Base-by-base conservation (phyloP, 2,797 vertebrate genomes). In the Numenius phaeopus region DNA sequence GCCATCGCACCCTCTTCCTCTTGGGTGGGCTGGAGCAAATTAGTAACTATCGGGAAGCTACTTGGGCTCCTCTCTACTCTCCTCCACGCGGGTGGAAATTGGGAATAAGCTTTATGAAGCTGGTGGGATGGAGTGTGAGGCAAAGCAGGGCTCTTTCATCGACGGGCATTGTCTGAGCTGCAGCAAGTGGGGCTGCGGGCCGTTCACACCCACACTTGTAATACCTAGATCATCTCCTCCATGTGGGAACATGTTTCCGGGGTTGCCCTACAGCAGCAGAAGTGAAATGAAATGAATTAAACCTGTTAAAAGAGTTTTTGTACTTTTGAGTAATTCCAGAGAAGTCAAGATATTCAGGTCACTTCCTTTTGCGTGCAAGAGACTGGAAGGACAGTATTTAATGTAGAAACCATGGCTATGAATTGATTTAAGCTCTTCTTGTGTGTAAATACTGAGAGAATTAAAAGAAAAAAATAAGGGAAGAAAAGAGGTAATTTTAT, bases 391-490 rank as follows among this genome's bases (percentile, higher is more conserved):
- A 93, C 49, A 67, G 66, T 83, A 42, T 91, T 95, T 89, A 55
- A 93, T 86, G 49, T 64, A 71, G 40, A 87, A 72, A 30, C 30
- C 69, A 80, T 8, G 49, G 23, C 40, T 93, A 88, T 80, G 82
- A 92, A 81, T 90, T 78, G 90, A 67, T 90, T 93, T 92, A 91
- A 93, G 65, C 64, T 95, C 78, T 93, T 85, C 73, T 96, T 96
- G 46, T 92, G 70, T 98, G 97, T 98, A 98, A 97, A 98, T 98
- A 97, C 52, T 89, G 76, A 96, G 82, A 92, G 30, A 83, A 96
- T 97, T 98, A 79, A 96, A 97, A 91, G 84, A 82, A 96, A 98
- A 97, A 97, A 97, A 26, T 59, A 47, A 82, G 47, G 64, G 7
- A 58, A 95, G 97, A 98, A 98, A 98, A 42, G 11, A 91, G 8